Conservation (phyloP, 2,797 vertebrate genomes). For the Zonotrichia albicollis region DNA sequence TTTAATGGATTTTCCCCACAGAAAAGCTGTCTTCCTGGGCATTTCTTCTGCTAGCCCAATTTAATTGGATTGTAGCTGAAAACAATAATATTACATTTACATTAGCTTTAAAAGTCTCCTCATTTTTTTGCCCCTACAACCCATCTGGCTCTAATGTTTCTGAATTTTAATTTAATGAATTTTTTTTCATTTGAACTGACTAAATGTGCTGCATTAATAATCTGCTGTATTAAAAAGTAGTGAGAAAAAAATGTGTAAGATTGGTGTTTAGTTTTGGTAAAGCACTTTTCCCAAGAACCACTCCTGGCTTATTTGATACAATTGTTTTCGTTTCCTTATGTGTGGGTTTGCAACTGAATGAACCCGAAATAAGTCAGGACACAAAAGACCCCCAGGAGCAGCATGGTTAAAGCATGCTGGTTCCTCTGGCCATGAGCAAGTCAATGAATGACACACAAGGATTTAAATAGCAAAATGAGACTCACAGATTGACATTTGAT, state of each 20-base stretch:
- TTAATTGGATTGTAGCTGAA: slow-evolving; percentile 11
- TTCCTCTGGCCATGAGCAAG: not conserved
- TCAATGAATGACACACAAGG: fast-evolving
- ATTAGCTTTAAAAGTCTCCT: not conserved
- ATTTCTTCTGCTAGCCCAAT: not conserved
- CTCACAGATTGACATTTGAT: not conserved
- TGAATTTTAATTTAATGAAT: slow-evolving; percentile 12
- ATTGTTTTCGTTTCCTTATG: not conserved
- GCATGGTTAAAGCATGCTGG: fast-evolving
- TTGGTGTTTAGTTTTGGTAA: not conserved
- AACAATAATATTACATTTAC: slow-evolving; percentile 28
- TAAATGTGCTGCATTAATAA: slow-evolving; percentile 6
- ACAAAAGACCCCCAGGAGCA: not conserved
- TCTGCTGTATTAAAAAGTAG: not conserved
- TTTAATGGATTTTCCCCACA: slow-evolving; percentile 6
- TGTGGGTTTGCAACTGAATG: not conserved
- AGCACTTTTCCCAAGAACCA: not conserved
- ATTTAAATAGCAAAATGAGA: not conserved
- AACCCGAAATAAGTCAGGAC: not conserved
- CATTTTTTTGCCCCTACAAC: not conserved
- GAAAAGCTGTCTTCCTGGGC: not conserved
- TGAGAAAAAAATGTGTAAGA: not conserved
- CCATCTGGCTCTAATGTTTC: slow-evolving; percentile 5
- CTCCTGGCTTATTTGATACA: not conserved
- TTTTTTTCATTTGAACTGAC: not conserved